Evolutionary conservation across 2,113 vertebrate species (phyloP).

Genomic region (Eptesicus fuscus): DNA sequence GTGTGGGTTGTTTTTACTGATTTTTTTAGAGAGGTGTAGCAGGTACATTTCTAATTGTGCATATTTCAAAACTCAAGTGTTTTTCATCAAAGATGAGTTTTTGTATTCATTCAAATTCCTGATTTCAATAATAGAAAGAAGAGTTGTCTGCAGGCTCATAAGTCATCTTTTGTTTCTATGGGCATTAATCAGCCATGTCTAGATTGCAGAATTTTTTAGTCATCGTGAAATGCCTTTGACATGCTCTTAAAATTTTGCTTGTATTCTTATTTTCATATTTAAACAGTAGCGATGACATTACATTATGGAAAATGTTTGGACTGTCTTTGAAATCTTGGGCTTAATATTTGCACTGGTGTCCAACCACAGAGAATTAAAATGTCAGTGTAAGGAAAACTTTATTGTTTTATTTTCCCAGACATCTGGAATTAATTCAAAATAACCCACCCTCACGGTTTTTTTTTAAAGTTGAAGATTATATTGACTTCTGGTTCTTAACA

Average conservation of each 20-base stretch:
- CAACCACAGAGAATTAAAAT: slow-evolving; percentile 44
- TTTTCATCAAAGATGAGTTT: slow-evolving; percentile 79
- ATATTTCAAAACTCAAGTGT: slow-evolving; percentile 76
- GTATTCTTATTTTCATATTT: slow-evolving; percentile 50
- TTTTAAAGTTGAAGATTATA: not conserved
- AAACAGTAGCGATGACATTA: slow-evolving; percentile 11
- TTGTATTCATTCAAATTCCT: slow-evolving; percentile 81
- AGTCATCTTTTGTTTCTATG: slow-evolving; percentile 63
- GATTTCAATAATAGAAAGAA: slow-evolving; percentile 82
- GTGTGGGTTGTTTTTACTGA: slow-evolving; percentile 71
- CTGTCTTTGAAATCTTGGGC: slow-evolving; percentile 43
- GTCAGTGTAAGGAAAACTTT: slow-evolving; percentile 28
- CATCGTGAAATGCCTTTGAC: slow-evolving; percentile 48
- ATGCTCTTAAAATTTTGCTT: slow-evolving; percentile 32
- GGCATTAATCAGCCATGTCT: slow-evolving; percentile 75
- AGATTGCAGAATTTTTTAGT: slow-evolving; percentile 41
- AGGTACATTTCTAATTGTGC: slow-evolving; percentile 76
- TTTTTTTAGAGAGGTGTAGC: slow-evolving; percentile 67
- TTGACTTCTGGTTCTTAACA: slow-evolving; percentile 31
- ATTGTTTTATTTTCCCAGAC: slow-evolving; percentile 38
- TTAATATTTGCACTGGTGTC: slow-evolving; percentile 43
- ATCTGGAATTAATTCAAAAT: slow-evolving; percentile 40
- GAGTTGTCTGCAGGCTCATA: slow-evolving; percentile 78
- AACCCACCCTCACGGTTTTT: not conserved
- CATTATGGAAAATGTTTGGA: slow-evolving; percentile 55